Evolutionary conservation across 2,797 vertebrate genomes (phyloP), one percentile per base, ranked within the genome.

Genomic region (Aldrovandia affinis): DNA sequence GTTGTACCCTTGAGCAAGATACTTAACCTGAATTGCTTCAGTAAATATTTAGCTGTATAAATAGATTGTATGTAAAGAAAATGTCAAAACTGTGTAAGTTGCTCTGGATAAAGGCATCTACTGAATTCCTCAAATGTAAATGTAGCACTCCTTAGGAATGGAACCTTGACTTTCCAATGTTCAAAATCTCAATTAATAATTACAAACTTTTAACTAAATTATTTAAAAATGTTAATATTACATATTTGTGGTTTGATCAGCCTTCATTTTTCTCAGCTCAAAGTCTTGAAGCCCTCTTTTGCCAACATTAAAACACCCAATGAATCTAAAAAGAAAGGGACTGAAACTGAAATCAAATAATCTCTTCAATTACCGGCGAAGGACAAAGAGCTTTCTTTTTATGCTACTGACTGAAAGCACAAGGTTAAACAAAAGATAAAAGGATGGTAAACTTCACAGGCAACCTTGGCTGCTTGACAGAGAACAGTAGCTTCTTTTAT

Each of bases 391-490:
- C 44, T 28, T 70, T 59, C 33, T 22, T 65, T 80, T 61, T 36
- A 30, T 47, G 20, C n/a, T 73, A 63, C 57, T 47, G 50, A 80
- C 78, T n/a, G 63, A 78, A 86, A 86, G 65, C 44, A n/a, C 77
- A 78, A 83, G 78, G 44, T 68, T 33, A 83, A 57, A 15, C 44
- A 55, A 59, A 70, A 75, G 55, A 55, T 33, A 83, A 83, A 87
- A 78, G 75, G n/a, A 55, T 7, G 30, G 61, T 75, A 79, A 82
- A 54, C 33, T 81, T 78, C 82, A 78, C n/a, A 78, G 47, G 39
- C 70, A 79, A 63, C 75, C 61, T 85, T 85, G 79, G 36, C 50
- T 68, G 54, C 47, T 25, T 14, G 14, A 68, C 42, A 78, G 52
- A 77, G 18, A 0, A 61, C 47, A 47, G 36, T 3, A 59, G 0